Evolutionary conservation across 2,113 vertebrate species (phyloP).

Genomic region (Mus spicilegus): DNA sequence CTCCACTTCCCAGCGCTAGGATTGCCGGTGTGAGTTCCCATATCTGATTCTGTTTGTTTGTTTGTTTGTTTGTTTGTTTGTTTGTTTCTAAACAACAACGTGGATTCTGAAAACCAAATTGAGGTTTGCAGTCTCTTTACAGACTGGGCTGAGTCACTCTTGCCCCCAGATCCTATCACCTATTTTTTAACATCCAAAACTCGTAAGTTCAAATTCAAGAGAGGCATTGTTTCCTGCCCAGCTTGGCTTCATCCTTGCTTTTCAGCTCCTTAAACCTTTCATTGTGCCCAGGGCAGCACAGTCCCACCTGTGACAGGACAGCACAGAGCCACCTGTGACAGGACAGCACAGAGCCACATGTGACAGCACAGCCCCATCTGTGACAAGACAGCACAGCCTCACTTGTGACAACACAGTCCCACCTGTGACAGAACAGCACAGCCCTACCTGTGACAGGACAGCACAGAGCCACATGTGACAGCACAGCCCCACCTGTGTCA

Average conservation of each 20-base stretch:
- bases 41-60: not conserved
- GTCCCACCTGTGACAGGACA: too few relatives aligned
- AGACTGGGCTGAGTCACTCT: too few relatives aligned
- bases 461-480: not conserved
- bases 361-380: not conserved
- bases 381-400: too few relatives aligned
- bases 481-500: not conserved
- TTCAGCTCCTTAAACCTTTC: not conserved
- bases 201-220: not conserved
- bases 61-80: not conserved
- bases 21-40: not conserved
- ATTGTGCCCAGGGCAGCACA: not conserved
- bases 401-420: not conserved
- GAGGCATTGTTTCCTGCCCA: not conserved
- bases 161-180: not conserved
- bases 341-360: too few relatives aligned
- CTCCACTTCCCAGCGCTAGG: not conserved
- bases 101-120: not conserved
- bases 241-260: accelerated
- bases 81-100: not conserved
- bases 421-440: not conserved
- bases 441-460: not conserved
- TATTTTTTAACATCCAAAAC: not conserved
- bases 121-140: not conserved
- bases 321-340: not conserved